phyloP scores from a whole-genome alignment of 2,113 vertebrate genomes.

The Pedionomus torquatus region DNA sequence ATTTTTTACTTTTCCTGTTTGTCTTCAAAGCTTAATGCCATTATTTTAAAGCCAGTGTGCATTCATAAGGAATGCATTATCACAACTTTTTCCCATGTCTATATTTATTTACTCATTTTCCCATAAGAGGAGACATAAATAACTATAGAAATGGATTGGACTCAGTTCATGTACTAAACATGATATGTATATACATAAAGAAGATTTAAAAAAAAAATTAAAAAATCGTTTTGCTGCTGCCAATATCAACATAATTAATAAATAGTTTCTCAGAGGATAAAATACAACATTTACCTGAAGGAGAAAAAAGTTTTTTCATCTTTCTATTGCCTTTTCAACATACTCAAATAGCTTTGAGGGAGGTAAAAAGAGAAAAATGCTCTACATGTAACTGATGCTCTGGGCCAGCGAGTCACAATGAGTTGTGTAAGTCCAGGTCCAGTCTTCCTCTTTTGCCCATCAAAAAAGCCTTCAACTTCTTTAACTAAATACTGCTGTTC shows the following conservation, averaged over 20 bases:
- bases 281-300: not conserved
- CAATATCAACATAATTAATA: not conserved
- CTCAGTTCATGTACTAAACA: not conserved
- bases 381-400: not conserved
- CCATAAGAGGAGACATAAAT: not conserved
- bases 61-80: not conserved
- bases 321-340: not conserved
- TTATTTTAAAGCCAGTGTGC: not conserved
- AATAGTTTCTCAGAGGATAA: not conserved
- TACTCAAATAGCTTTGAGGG: not conserved
- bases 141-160: not conserved
- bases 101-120: not conserved
- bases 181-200: not conserved
- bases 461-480: not conserved
- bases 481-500: not conserved
- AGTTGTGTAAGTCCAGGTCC: not conserved
- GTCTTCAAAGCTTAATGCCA: not conserved
- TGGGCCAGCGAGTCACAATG: not conserved
- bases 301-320: not conserved
- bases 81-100: not conserved
- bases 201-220: too few relatives aligned
- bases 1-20: not conserved
- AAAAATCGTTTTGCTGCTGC: not conserved
- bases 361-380: not conserved
- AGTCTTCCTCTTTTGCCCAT: not conserved